Conservation (phyloP, 2,888 invertebrate species). For the Nymphalis c-album region DNA sequence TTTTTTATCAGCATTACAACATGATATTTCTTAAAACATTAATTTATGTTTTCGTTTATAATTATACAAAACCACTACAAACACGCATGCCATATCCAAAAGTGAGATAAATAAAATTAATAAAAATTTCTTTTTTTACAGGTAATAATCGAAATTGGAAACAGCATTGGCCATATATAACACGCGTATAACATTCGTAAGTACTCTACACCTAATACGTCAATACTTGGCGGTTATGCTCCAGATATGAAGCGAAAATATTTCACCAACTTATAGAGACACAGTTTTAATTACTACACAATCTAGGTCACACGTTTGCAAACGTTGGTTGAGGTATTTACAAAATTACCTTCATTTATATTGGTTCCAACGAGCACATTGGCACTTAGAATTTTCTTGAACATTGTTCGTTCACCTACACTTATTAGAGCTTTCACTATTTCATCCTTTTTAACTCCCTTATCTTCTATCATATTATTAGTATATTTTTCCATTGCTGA, state of each 20-base stretch:
- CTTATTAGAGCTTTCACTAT: slow-evolving; percentile 48
- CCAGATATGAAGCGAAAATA: slow-evolving; percentile 15
- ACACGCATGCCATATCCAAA: background rate
- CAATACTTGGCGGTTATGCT: background rate
- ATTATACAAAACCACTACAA: background rate
- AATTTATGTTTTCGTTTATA: background rate
- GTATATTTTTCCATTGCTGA: slow-evolving; percentile 28
- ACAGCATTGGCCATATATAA: slow-evolving; percentile 12
- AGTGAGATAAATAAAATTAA: slow-evolving; percentile 14
- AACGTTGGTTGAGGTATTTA: slow-evolving; percentile 12
- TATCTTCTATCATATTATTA: background rate
- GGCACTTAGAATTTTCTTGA: slow-evolving; percentile 56
- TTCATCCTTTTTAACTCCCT: slow-evolving; percentile 5
- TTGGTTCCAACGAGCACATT: slow-evolving; percentile 45
- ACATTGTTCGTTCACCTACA: slow-evolving; percentile 51
- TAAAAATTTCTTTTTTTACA: slow-evolving; percentile 19
- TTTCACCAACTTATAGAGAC: slow-evolving; percentile 16
- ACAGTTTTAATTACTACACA: slow-evolving; percentile 25
- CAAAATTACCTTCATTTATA: slow-evolving; percentile 32
- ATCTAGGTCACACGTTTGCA: slow-evolving; percentile 12
- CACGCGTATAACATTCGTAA: slow-evolving; percentile 19
- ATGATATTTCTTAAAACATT: no score
- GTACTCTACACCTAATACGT: slow-evolving; percentile 4
- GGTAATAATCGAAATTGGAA: slow-evolving; percentile 16
- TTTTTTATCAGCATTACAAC: no score